phyloP scores from a whole-genome alignment of 1,140 invertebrate species.

The Pomacea maculata region DNA sequence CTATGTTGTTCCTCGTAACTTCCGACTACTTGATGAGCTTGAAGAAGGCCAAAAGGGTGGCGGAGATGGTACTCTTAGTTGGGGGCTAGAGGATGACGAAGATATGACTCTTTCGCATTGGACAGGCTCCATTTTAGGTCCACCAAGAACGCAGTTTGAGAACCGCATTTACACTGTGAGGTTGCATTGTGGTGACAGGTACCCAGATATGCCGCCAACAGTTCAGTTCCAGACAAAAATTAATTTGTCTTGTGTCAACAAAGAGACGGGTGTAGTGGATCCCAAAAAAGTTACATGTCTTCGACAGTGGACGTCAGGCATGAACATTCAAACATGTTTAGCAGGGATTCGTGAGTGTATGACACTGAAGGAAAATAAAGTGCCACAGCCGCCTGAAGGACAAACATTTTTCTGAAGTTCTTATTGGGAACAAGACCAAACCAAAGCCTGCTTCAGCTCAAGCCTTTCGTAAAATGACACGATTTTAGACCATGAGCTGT shows the following conservation, averaged over 20 bases:
- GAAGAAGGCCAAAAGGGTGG: conserved; percentile 99
- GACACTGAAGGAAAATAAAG: conserved; percentile 92
- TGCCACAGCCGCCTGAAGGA: conserved; percentile 69
- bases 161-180: conserved; percentile 99
- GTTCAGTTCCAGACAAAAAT: conserved; percentile 97
- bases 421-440: no score
- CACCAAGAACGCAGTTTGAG: conserved; percentile 96
- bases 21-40: conserved; percentile 96
- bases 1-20: conserved; percentile 82
- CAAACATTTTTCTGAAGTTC: conserved; percentile 21
- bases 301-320: conserved; percentile 74
- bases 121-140: conserved; percentile 99
- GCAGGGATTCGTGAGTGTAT: conserved; percentile 86
- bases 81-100: conserved; percentile 98
- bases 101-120: conserved; percentile 98
- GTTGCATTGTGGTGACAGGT: conserved; percentile 95
- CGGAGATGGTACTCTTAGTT: conserved; percentile 98
- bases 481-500: no score
- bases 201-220: conserved; percentile 94
- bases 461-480: no score
- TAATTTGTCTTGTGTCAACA: conserved; percentile 96
- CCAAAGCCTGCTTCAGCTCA: no score
- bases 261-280: conserved; percentile 38
- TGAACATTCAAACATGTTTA: conserved; percentile 90
- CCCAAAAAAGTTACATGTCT: conserved; percentile 26